Evolutionary conservation across 2,888 invertebrate species (phyloP).

Genomic region (Pycnomerus fuliginosus): DNA sequence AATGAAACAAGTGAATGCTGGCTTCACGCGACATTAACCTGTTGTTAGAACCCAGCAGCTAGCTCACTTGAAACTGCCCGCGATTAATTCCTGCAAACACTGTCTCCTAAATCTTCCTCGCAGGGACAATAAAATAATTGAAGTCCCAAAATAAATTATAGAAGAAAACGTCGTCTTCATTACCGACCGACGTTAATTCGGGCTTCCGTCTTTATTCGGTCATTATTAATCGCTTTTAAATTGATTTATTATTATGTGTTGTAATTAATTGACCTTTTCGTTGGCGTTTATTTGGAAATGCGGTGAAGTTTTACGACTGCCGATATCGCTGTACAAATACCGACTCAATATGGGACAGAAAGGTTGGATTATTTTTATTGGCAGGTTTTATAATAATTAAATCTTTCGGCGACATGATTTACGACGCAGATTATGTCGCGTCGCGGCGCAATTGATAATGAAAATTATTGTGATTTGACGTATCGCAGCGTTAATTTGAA

Average conservation of each 20-base stretch:
- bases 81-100: slow-evolving; percentile 45
- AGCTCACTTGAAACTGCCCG: slow-evolving; percentile 40
- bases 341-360: slow-evolving; percentile 8
- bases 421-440: no score
- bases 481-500: slow-evolving; percentile 42
- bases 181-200: slow-evolving; percentile 26
- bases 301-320: slow-evolving; percentile 16
- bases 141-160: no score
- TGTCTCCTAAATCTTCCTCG: no score
- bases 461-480: no score
- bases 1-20: slow-evolving; percentile 48
- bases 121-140: no score
- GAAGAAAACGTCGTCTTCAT: no score
- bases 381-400: slow-evolving; percentile 14
- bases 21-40: slow-evolving; percentile 54
- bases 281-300: slow-evolving; percentile 14
- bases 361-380: slow-evolving; percentile 11
- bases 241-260: slow-evolving; percentile 46
- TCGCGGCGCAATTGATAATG: no score
- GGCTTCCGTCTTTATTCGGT: slow-evolving; percentile 42
- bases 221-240: slow-evolving; percentile 51
- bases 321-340: slow-evolving; percentile 15
- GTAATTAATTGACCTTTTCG: slow-evolving; percentile 36
- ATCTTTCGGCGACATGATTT: no score
- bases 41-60: slow-evolving; percentile 48